Base-by-base conservation (phyloP, 2,113 vertebrate species). In the Tetrax tetrax region DNA sequence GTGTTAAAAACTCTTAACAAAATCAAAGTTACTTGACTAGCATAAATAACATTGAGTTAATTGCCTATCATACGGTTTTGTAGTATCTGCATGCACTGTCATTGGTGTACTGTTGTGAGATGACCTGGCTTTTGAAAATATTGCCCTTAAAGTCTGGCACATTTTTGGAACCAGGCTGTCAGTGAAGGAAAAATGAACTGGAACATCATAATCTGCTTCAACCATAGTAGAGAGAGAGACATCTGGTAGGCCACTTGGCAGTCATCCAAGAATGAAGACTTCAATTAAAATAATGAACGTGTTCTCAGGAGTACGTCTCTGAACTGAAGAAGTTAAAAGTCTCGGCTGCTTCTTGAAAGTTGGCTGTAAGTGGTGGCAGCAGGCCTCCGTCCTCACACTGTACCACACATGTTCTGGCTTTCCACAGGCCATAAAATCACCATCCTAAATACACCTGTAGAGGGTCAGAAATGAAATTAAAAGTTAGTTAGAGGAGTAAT, bases 211-310 rank as follows among this genome's bases (percentile, higher is more conserved):
- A 98, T 98, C 97, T 96, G 71, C 93, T 96, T 97, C 96, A 97
- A 94, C 97, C 95, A 97, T 54, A 96, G 97, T 91, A 97, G 95
- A 98, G 96, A 97, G 95, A 98, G 97, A 98, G 98, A 98, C 98
- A 98, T 98, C 98, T 98, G 98, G 97, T 97, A 98, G 98, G 96
- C 98, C 97, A 97, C 96, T 97, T 98, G 98, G 98, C 98, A 97
- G 97, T 79, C 98, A 97, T 97, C 98, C 98, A 98, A 80, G 79
- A 91, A 96, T 18, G 88, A 98, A 98, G 96, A 96, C 97, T 97
- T 97, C 97, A 98, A 98, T 98, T 98, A 98, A 98, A 98, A 98
- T 98, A 98, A 98, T 98, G 97, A 98, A 97, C 96, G 85, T 90
- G 97, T 98, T 98, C 97, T 98, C 98, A 90, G 96, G 98, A 98